Evolutionary conservation across 1,140 invertebrate genomes (phyloP).

Genomic region (Yoshiicerus persimilis): DNA sequence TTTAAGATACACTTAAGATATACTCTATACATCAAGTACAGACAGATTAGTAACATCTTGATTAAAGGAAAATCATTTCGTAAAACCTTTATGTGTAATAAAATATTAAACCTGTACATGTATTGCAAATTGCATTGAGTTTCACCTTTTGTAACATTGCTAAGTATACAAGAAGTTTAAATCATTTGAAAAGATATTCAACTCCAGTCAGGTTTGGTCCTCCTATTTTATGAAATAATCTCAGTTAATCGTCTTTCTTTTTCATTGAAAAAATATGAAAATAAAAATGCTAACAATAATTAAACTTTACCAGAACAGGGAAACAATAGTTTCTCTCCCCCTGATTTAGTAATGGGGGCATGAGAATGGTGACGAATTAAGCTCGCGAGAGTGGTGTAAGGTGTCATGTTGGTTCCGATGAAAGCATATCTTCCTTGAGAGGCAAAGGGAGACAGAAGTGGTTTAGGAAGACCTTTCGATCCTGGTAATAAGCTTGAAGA

Average conservation of each 20-base stretch:
- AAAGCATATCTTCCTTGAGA: conserved; percentile 36
- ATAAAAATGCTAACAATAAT: no score
- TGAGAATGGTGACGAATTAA: conserved; percentile 35
- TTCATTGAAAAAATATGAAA: no score
- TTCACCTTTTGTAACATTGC: neutral
- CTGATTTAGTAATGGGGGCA: conserved; percentile 33
- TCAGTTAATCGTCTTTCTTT: no score
- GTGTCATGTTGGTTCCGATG: conserved; percentile 39
- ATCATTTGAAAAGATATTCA: conserved; percentile 26
- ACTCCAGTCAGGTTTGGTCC: conserved; percentile 25
- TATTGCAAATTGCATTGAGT: neutral
- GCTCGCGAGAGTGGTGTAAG: conserved; percentile 23
- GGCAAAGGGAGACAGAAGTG: neutral
- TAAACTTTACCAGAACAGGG: no score
- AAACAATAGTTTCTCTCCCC: conserved; percentile 29
- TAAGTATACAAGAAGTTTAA: neutral
- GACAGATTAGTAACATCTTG: no score
- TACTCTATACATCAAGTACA: neutral
- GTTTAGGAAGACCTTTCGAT: neutral
- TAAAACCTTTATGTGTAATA: neutral
- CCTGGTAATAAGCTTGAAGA: neutral
- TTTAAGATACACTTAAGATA: neutral
- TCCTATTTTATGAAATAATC: no score
- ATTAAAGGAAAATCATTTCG: neutral
- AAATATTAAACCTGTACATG: neutral